These are phyloP conservation scores for Nettapus auritus DNA, from an alignment of 2,113 vertebrate genomes.

Conservation along the genomic window DNA sequence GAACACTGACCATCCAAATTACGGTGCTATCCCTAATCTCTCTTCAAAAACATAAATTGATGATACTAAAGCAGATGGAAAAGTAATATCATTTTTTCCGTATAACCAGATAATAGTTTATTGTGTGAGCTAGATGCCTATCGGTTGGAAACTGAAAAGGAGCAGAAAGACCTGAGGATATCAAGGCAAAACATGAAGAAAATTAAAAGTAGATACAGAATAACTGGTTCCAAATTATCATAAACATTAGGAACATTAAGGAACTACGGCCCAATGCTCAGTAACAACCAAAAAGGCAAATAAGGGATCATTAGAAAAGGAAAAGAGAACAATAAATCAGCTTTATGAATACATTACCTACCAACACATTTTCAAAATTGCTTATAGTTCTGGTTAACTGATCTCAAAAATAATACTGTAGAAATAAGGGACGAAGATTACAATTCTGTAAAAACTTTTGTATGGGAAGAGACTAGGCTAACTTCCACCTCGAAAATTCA, in stretches of 20 bases:
- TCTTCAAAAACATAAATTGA: neutral
- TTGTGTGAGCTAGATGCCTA: neutral
- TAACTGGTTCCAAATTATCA: neutral
- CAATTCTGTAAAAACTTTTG: neutral
- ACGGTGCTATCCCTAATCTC: neutral
- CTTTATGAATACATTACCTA: neutral
- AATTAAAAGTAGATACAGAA: neutral
- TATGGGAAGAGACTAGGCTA: neutral
- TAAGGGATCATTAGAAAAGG: neutral
- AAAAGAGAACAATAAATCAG: neutral
- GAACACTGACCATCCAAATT: neutral
- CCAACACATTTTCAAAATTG: neutral
- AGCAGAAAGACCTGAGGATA: neutral
- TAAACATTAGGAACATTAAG: neutral
- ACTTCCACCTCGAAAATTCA: neutral
- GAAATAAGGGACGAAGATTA: neutral
- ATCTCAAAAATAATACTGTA: neutral
- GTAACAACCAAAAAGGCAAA: neutral
- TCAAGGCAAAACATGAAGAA: neutral
- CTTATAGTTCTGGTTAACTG: neutral
- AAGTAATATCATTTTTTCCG: neutral
- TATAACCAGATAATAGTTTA: neutral
- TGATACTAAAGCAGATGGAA: neutral
- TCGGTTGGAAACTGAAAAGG: neutral
- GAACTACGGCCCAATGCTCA: neutral